Evolutionary conservation across 2,113 vertebrate species (phyloP).

Genomic region (Ctenomys sociabilis): DNA sequence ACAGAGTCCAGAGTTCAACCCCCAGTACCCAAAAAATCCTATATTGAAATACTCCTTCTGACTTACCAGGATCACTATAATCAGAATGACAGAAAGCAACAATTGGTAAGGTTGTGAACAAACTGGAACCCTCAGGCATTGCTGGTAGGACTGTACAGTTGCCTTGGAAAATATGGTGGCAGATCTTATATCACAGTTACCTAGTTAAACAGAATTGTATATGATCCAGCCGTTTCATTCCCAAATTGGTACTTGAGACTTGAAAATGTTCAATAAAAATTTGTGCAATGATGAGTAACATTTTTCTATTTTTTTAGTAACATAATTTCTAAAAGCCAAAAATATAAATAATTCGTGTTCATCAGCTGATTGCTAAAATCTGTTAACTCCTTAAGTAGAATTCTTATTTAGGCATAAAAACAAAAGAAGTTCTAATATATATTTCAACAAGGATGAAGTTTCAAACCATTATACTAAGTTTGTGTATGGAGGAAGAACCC

Average conservation of each 20-base stretch:
- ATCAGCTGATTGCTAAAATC: conserved; percentile 18
- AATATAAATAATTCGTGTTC: background rate
- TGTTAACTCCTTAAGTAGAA: background rate
- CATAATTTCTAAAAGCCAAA: conserved; percentile 17
- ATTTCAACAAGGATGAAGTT: background rate
- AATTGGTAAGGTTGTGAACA: background rate
- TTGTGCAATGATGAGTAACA: background rate
- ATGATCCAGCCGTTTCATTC: background rate
- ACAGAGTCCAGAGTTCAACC: too few species aligned
- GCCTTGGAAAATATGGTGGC: conserved; percentile 27
- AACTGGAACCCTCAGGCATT: background rate
- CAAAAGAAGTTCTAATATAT: conserved; percentile 16
- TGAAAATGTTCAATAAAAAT: background rate
- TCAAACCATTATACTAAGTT: background rate
- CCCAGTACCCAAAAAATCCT: background rate
- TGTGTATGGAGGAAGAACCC: background rate
- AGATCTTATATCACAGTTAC: background rate
- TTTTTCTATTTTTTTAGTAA: background rate
- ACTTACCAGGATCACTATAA: background rate
- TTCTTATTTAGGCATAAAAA: conserved; percentile 38
- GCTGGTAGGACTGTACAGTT: background rate
- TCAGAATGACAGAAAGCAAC: background rate
- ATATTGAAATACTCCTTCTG: background rate
- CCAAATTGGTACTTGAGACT: background rate
- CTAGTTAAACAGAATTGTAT: background rate